Percentiles rank a stretch among this genome's conserved stretches.
Conservation (phyloP, 2,113 vertebrate genomes). For the Hydrolagus affinis region DNA sequence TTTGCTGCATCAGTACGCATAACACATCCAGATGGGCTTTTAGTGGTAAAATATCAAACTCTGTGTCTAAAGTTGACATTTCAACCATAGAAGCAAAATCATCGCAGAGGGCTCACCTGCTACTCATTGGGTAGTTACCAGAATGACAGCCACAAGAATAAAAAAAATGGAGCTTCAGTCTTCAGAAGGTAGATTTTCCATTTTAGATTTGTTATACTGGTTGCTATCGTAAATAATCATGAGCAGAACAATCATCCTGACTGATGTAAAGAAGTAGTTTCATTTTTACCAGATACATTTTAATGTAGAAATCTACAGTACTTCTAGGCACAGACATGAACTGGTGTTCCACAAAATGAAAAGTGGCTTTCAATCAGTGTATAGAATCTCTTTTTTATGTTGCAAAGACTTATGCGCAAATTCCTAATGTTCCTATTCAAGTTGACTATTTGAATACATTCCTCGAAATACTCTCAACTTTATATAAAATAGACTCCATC, state of each 20-base stretch:
- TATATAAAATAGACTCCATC: no score
- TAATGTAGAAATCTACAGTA: neutral
- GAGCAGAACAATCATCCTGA: neutral
- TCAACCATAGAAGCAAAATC: neutral
- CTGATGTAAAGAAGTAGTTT: neutral
- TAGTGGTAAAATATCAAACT: neutral
- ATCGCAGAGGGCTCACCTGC: no score
- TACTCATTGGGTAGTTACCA: neutral
- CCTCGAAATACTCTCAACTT: neutral
- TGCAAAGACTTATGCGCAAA: neutral
- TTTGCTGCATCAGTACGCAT: neutral
- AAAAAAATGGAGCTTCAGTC: neutral
- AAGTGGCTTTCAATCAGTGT: constrained; percentile 14
- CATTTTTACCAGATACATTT: neutral
- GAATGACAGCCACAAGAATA: neutral
- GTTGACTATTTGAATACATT: constrained; percentile 3
- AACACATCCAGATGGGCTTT: neutral
- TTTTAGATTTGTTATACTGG: neutral
- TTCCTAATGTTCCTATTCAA: neutral
- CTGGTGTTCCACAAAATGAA: neutral
- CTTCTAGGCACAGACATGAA: neutral
- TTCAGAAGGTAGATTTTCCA: no score
- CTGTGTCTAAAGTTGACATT: neutral
- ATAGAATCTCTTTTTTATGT: constrained; percentile 4
- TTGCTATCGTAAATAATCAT: neutral